Evolutionary conservation across 2,888 invertebrate genomes (phyloP).

Genomic region (Phyto melanocephala): DNA sequence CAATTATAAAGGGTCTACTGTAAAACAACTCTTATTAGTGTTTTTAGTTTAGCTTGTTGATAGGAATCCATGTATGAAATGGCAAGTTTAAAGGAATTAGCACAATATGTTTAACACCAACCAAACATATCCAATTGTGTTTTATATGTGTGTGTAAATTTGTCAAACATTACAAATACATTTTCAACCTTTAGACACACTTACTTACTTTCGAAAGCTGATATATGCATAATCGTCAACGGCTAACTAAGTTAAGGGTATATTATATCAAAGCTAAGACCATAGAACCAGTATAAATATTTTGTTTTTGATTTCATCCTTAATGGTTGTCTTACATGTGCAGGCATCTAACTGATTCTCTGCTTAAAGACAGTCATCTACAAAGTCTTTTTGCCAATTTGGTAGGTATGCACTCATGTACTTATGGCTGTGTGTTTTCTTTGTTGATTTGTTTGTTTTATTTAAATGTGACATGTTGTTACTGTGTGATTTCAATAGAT

Average conservation of each 20-base stretch:
- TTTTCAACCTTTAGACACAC: background rate
- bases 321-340: background rate
- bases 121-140: background rate
- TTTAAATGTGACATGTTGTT: slow-evolving; percentile 57
- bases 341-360: background rate
- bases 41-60: background rate
- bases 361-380: slow-evolving; percentile 13
- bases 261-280: slow-evolving; percentile 16
- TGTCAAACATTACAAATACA: slow-evolving; percentile 1
- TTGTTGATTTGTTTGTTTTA: slow-evolving; percentile 43
- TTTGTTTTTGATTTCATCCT: slow-evolving; percentile 1
- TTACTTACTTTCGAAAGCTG: background rate
- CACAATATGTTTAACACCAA: slow-evolving; percentile 39
- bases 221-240: background rate
- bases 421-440: too few relatives aligned
- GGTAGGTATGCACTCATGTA: too few relatives aligned
- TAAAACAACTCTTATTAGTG: background rate
- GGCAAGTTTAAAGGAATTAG: slow-evolving; percentile 49
- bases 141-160: background rate
- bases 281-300: background rate
- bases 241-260: slow-evolving; percentile 27
- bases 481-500: slow-evolving; percentile 37
- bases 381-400: slow-evolving; percentile 55
- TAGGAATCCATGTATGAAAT: slow-evolving; percentile 19
- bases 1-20: background rate